Evolutionary conservation across 2,888 invertebrate genomes (phyloP), one percentile per base, ranked within the genome.

Genomic region (Lasius platythorax): DNA sequence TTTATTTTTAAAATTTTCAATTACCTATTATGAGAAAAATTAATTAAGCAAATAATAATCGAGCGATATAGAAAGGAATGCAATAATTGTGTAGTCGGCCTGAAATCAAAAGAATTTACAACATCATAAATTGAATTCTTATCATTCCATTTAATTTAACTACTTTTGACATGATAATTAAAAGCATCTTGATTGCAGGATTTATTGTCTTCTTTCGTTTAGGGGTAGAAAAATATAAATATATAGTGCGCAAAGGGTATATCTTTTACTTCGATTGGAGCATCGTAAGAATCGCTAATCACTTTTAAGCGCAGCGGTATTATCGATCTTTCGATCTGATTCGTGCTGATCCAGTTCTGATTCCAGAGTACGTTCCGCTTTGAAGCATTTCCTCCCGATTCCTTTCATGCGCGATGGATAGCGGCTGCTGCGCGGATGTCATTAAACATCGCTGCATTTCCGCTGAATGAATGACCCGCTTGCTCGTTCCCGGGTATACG

Each of bases 261-360:
- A 18, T 1, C 8, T 3, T 64, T 30, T 15, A n/a, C 12, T 43
- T 4, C 64, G 8, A 30, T 6, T 53, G 23, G 40, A 70, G 12
- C 11, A 56, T 43, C 30, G 8, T 50, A 73, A 73, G 37, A n/a
- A 81, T 89, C 85, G 83, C 61, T 85, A 87, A 87, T 87, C 82
- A 6, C 18, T 78, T 70, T 63, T 40, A 73, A 81, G 83, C 46
- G 67, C 23, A 30, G 18, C 30, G 12, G 8, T 3, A 37, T 64
- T 61, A 70, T 68, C 53, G 67, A 78, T 79, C 68, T 40, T 58
- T 33, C 50, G 70, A 70, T 79, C 46, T 37, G 72, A 63, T 83
- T 82, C 68, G 46, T 61, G 58, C 12, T 72, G 61, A 46, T 70
- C 15, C 58, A 43, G 6, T 8, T 37, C 5, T 37, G 37, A 37